Evolutionary conservation across 2,113 vertebrate species (phyloP).

Genomic region (Phycodurus eques): DNA sequence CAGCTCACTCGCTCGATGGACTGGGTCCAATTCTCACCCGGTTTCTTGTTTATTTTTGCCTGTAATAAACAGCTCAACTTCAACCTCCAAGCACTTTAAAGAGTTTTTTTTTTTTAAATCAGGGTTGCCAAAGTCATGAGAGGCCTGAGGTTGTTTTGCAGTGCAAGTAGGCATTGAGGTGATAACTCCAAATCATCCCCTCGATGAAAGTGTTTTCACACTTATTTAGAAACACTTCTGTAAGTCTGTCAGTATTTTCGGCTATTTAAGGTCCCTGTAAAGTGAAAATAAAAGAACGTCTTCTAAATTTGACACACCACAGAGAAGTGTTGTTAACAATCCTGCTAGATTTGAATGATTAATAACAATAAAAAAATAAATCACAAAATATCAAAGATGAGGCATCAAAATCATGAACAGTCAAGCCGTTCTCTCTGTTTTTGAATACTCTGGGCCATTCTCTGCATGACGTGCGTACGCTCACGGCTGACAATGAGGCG

Average conservation of each 20-base stretch:
- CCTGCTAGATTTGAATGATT: background rate
- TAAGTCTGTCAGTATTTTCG: background rate
- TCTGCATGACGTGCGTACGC: too few relatives aligned
- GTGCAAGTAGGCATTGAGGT: background rate
- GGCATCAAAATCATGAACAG: too few relatives aligned
- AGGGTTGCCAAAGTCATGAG: background rate
- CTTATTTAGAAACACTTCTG: background rate
- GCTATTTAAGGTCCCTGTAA: background rate
- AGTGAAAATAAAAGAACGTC: background rate
- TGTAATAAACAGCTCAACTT: background rate
- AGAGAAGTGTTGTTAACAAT: background rate
- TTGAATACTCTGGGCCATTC: too few relatives aligned
- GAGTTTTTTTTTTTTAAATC: background rate
- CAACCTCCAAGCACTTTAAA: background rate
- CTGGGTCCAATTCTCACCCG: background rate
- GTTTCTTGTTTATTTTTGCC: background rate
- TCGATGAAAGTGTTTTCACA: background rate
- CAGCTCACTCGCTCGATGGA: background rate
- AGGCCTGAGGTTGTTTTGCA: conserved; percentile 5
- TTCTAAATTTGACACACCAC: background rate
- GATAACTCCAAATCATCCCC: background rate
- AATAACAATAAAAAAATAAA: background rate
- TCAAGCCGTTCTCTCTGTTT: too few relatives aligned
- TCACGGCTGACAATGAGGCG: too few relatives aligned
- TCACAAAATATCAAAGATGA: too few relatives aligned